A percentile compares a stretch with the other conserved stretches of the same genome.
These are phyloP conservation scores for Molossus molossus DNA, from an alignment of 2,797 vertebrate genomes.

Conservation along the genomic window DNA sequence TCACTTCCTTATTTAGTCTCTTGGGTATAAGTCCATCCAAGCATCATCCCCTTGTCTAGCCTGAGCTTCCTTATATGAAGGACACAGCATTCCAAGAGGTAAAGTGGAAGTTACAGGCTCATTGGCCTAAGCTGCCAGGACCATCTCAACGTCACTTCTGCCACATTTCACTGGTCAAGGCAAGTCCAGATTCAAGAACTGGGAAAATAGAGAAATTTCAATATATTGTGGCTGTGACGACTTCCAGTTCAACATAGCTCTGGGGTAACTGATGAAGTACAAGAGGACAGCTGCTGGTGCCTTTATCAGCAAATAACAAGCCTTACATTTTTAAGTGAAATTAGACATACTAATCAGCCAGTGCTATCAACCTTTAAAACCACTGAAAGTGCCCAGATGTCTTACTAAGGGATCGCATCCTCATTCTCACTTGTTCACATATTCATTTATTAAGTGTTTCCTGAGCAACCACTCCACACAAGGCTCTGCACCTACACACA, in stretches of 20 bases:
- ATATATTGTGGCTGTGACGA: background rate
- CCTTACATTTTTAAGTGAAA: constrained; percentile 34
- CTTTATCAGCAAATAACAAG: background rate
- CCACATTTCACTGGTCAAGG: background rate
- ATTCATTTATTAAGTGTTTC: background rate
- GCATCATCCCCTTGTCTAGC: background rate
- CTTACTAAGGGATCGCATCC: background rate
- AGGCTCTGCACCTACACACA: background rate
- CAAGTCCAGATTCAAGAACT: background rate
- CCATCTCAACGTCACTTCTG: background rate
- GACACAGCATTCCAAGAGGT: background rate
- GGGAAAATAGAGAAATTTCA: background rate
- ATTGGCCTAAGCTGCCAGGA: background rate
- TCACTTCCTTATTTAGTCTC: background rate
- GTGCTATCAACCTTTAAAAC: background rate
- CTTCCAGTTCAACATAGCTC: background rate
- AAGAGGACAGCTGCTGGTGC: background rate
- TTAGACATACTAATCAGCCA: background rate
- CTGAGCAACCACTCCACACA: background rate
- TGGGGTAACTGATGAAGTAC: background rate
- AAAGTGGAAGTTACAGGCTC: background rate
- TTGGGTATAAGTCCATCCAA: background rate
- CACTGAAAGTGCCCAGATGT: background rate
- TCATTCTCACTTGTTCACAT: background rate
- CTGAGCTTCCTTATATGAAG: background rate